phyloP scores from a whole-genome alignment of 2,113 vertebrate species.

The Ophiodon elongatus region DNA sequence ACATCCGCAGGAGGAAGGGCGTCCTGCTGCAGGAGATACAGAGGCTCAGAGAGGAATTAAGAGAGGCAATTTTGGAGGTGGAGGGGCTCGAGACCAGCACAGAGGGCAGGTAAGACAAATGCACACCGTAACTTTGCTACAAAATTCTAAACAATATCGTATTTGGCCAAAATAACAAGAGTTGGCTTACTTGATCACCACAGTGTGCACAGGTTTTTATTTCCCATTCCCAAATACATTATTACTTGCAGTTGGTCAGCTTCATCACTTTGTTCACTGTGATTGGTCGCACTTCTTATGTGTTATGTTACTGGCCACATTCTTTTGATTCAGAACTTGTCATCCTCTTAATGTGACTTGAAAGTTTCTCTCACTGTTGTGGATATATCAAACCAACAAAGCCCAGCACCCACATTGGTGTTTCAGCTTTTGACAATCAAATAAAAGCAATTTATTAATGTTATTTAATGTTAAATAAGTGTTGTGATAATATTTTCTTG shows the following conservation, averaged over 20 bases:
- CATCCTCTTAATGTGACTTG: neutral
- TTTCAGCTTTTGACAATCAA: neutral
- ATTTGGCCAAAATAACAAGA: neutral
- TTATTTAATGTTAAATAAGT: neutral
- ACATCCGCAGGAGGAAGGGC: slow-evolving; percentile 92
- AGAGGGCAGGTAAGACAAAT: slow-evolving; percentile 89
- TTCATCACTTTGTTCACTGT: neutral
- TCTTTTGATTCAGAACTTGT: neutral
- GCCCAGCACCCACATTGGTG: neutral
- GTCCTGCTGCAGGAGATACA: slow-evolving; percentile 93
- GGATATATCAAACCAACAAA: neutral
- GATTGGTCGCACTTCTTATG: neutral
- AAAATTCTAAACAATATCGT: neutral
- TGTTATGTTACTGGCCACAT: neutral
- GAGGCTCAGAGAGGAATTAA: slow-evolving; percentile 90
- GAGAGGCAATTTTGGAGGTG: slow-evolving; percentile 93
- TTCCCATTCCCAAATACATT: neutral
- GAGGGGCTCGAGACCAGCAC: slow-evolving; percentile 91
- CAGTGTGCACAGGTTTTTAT: neutral
- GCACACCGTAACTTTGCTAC: neutral
- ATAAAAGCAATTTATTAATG: neutral
- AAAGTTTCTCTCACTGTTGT: neutral
- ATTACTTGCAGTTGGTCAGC: neutral
- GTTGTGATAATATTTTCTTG: neutral
- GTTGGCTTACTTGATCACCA: neutral